phyloP scores from a whole-genome alignment of 2,888 invertebrate genomes.

The Eledone cirrhosa region DNA sequence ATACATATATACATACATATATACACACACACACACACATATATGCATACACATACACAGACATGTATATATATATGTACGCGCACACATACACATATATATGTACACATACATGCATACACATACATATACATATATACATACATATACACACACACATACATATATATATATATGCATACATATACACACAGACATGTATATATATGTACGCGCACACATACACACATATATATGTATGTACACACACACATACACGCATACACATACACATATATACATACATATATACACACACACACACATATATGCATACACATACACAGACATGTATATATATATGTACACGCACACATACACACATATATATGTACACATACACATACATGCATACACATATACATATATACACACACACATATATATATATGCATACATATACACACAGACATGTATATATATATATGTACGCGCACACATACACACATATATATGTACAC shows the following conservation, averaged over 20 bases:
- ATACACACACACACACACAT: background rate
- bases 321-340: background rate
- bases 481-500: background rate
- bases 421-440: background rate
- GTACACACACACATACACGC: background rate
- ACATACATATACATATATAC: background rate
- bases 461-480: background rate
- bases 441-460: background rate
- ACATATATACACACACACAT: background rate
- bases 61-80: background rate
- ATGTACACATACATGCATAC: background rate
- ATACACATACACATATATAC: background rate
- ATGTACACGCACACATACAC: background rate
- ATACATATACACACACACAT: background rate
- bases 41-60: background rate
- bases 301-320: background rate
- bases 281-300: background rate
- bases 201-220: background rate
- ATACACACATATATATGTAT: background rate
- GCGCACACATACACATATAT: background rate
- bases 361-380: background rate
- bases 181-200: background rate
- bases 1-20: background rate
- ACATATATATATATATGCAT: background rate
- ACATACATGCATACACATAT: background rate